Percentiles rank a stretch among this genome's conserved stretches.
Conservation (phyloP, 1,140 invertebrate genomes). For the Apis cerana region DNA sequence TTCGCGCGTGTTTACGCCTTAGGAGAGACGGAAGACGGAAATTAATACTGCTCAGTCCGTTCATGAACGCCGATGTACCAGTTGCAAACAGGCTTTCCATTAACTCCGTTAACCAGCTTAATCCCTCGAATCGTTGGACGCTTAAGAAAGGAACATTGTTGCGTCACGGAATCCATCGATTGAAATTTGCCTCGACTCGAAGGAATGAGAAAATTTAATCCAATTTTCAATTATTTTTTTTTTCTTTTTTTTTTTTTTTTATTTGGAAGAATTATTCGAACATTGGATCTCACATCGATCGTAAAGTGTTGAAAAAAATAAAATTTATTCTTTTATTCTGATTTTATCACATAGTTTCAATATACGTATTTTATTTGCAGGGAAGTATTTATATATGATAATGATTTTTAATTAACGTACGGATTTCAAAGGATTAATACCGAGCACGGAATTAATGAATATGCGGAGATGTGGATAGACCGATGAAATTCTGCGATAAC, state of each 20-base stretch:
- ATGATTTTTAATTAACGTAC: background rate
- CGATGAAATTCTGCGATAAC: background rate
- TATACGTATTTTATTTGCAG: no score
- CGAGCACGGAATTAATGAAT: background rate
- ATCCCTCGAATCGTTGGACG: conserved; percentile 2
- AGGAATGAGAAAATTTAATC: background rate
- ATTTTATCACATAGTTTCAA: background rate
- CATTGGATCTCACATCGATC: background rate
- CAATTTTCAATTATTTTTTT: background rate
- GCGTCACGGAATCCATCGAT: background rate
- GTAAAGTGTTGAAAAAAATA: background rate
- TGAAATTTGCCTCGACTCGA: background rate
- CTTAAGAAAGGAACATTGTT: background rate
- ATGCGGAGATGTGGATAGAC: background rate
- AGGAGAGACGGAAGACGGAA: conserved; percentile 57
- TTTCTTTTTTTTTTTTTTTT: background rate
- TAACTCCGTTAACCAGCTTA: conserved; percentile 6
- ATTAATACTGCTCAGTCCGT: conserved; percentile 64
- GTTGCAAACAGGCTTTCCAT: conserved; percentile 18
- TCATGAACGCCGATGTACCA: conserved; percentile 25
- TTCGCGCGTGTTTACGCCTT: conserved; percentile 9
- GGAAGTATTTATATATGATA: background rate
- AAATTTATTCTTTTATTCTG: no score
- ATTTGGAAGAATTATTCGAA: background rate
- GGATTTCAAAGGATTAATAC: background rate